phyloP scores from a whole-genome alignment of 2,888 invertebrate genomes.

The Diarsia dahlii region DNA sequence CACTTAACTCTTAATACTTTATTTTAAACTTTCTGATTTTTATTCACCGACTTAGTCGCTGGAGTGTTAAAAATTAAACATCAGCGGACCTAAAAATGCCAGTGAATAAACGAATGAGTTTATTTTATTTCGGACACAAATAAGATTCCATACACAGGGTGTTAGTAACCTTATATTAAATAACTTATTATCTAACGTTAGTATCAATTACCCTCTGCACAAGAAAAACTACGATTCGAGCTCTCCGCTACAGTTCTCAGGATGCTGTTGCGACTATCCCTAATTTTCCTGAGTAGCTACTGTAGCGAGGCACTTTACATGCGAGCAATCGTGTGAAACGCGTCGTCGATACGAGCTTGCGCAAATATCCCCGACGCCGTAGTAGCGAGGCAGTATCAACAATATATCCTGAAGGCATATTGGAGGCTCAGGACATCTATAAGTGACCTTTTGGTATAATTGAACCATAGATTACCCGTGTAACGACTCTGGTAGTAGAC shows the following conservation, averaged over 20 bases:
- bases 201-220: too few relatives aligned
- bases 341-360: too few relatives aligned
- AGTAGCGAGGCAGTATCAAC: not conserved
- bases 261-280: not conserved
- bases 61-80: not conserved
- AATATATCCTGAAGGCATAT: not conserved
- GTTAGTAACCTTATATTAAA: too few relatives aligned
- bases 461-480: not conserved
- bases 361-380: too few relatives aligned
- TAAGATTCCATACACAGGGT: too few relatives aligned
- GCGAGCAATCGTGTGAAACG: too few relatives aligned
- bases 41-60: not conserved
- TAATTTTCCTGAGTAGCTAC: too few relatives aligned
- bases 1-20: constrained; percentile 16
- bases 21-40: constrained; percentile 1
- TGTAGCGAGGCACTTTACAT: too few relatives aligned
- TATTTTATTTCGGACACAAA: too few relatives aligned
- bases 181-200: too few relatives aligned
- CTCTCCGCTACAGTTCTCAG: not conserved
- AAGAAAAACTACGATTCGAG: not conserved
- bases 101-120: not conserved
- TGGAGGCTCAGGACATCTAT: not conserved
- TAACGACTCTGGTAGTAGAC: not conserved
- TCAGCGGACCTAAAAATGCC: not conserved
- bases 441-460: not conserved